Conservation (phyloP, 2,113 vertebrate genomes). For the Dipodomys merriami region DNA sequence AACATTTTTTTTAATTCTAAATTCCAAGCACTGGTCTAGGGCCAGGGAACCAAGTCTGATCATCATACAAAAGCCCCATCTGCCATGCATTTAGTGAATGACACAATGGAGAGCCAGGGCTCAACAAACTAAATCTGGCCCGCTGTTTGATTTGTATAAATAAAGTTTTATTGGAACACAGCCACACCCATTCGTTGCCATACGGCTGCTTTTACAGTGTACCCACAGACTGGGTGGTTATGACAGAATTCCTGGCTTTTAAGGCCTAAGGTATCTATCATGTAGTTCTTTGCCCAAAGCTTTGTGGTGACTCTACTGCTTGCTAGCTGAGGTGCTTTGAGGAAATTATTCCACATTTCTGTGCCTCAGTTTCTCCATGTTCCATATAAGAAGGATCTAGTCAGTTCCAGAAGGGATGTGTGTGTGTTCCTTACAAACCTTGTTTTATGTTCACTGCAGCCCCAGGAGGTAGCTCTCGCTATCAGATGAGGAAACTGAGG, state of each 20-base stretch:
- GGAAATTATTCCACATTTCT: background rate
- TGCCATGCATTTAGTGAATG: background rate
- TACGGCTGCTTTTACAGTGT: background rate
- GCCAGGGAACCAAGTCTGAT: background rate
- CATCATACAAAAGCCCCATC: background rate
- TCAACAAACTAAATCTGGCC: background rate
- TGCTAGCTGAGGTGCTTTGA: background rate
- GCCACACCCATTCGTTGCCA: background rate
- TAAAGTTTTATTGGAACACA: conserved; percentile 41
- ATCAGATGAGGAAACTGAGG: background rate
- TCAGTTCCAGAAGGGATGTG: too few relatives aligned
- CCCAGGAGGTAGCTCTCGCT: background rate
- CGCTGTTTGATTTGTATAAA: background rate
- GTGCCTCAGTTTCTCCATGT: background rate
- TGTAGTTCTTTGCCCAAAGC: background rate
- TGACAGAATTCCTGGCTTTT: background rate
- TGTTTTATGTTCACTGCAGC: background rate
- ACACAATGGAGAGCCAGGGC: background rate
- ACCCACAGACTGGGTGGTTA: background rate
- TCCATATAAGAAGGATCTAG: too few relatives aligned
- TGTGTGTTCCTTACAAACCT: too few relatives aligned
- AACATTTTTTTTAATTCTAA: background rate
- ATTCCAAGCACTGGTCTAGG: background rate
- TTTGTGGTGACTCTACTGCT: background rate
- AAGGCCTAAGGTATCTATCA: background rate